Base-by-base conservation (phyloP, 2,888 invertebrate genomes). In the Nycteola revayana region DNA sequence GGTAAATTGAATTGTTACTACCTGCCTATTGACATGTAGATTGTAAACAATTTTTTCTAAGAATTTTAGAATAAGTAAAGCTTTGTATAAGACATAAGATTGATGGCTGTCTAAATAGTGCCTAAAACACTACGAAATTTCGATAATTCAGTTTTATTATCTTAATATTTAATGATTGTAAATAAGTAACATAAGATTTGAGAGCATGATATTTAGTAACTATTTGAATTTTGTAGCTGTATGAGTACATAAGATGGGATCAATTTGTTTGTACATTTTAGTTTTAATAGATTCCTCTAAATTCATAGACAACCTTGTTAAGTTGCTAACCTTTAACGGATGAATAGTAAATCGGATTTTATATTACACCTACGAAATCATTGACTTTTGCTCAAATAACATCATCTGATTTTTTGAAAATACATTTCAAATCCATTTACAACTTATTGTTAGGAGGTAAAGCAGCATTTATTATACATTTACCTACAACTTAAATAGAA, bases 21-120 rank as follows among this genome's bases (percentile, higher is more conserved):
- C 78, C 82, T 86, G 86, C 86, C 85, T 84, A 84, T 84, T 83
- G 83, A 86, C 77, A 84, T 66, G 77, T 86, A 85, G 82, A 81
- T 76, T 75, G 70, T 83, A 80, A 77, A 72, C 50, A 60, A 29
- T 52, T 74, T 80, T 79, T 79, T 75, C 70, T 77, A 80, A 75
- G 65, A 65, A 57, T 75, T n/a, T 21, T 78, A 72, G 50, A 50
- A 31, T 79, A 80, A 77, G 75, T 71, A 67, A 86, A 78, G 87
- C 86, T 86, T 88, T 77, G 78, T 82, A 75, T 85, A 85, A 86
- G 78, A 81, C 50, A 79, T 86, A 87, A 87, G 82, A 88, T 87
- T 88, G 86, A 88, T 88, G 88, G 88, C 88, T 88, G 88, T 88
- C 84, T 87, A 84, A 85, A 87, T 86, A 88, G 88, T 88, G 87